Evolutionary conservation across 2,113 vertebrate genomes (phyloP).

Genomic region (Euleptes europaea): DNA sequence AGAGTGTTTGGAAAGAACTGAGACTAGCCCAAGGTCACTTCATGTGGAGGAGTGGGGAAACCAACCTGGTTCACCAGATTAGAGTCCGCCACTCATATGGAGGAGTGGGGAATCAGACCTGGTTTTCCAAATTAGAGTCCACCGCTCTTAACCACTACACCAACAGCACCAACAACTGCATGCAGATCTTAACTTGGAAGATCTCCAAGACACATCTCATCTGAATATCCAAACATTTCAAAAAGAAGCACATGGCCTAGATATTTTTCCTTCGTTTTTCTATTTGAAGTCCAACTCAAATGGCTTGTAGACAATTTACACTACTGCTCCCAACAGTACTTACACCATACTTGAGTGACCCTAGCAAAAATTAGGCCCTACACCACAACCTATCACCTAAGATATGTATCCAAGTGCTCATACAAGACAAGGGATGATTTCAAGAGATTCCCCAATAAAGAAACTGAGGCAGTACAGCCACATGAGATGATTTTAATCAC

Average conservation of each 20-base stretch:
- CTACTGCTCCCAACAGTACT: background rate
- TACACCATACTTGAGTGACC: background rate
- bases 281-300: background rate
- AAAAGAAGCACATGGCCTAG: background rate
- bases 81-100: no score
- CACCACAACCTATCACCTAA: background rate
- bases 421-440: background rate
- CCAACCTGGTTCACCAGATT: no score
- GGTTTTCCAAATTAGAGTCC: no score
- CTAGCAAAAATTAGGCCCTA: background rate
- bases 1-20: no score
- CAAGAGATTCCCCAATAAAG: background rate
- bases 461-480: background rate
- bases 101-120: no score
- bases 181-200: background rate
- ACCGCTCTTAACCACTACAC: no score
- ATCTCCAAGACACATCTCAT: background rate
- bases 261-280: background rate
- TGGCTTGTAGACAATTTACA: background rate
- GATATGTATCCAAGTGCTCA: background rate
- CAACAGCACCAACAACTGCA: background rate
- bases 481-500: background rate
- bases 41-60: no score
- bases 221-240: background rate
- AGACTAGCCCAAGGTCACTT: no score